Conservation (phyloP, 2,888 invertebrate species). For the Hemithea aestivaria region DNA sequence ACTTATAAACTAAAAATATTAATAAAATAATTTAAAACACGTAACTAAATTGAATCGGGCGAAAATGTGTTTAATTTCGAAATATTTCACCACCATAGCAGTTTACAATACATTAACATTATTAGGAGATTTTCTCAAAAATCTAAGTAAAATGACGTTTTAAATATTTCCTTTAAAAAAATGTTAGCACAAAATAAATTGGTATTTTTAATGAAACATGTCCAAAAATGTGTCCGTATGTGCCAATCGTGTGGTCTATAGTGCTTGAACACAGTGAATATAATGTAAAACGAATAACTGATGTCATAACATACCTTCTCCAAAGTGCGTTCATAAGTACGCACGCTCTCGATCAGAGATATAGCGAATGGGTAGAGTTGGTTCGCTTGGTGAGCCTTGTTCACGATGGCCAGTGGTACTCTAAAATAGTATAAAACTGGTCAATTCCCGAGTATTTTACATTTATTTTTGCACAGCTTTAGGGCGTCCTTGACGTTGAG, state of each 20-base stretch:
- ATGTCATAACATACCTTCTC: constrained; percentile 87
- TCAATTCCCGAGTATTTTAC: not conserved
- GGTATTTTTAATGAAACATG: constrained; percentile 16
- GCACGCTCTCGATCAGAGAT: constrained; percentile 97
- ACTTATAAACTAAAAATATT: not conserved
- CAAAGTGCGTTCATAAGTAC: constrained; percentile 97
- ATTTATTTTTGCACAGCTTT: too few species aligned
- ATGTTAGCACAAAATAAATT: too few species aligned
- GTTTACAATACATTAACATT: too few species aligned
- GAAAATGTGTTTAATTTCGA: too few species aligned
- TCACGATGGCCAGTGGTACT: constrained; percentile 98
- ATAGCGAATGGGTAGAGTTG: constrained; percentile 99
- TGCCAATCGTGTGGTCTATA: constrained; percentile 54
- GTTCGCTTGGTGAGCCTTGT: constrained; percentile 99
- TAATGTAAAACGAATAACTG: constrained; percentile 20
- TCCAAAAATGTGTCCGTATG: constrained; percentile 21
- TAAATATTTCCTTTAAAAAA: too few species aligned
- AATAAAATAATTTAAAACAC: not conserved
- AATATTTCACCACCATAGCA: too few species aligned
- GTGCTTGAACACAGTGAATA: constrained; percentile 46
- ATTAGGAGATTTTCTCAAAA: too few species aligned
- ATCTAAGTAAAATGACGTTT: too few species aligned
- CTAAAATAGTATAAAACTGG: too few species aligned
- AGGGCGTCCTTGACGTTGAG: too few species aligned
- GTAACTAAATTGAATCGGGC: too few species aligned